Evolutionary conservation across 2,113 vertebrate species (phyloP).

Genomic region (Atlantisia rogersi): DNA sequence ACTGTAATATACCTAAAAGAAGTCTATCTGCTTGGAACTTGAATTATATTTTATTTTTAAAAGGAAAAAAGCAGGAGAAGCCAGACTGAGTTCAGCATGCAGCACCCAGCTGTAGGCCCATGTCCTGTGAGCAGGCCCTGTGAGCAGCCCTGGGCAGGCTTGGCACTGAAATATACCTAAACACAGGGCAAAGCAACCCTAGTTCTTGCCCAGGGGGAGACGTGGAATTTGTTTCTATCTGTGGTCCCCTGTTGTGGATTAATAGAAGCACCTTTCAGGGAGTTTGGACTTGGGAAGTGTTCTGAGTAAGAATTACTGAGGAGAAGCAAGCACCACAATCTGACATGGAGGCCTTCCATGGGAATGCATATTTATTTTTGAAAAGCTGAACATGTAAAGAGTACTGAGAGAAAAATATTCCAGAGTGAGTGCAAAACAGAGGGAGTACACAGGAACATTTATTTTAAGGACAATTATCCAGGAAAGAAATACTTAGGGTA

Average conservation of each 20-base stretch:
- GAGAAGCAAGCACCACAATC: not conserved
- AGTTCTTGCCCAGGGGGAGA: not conserved
- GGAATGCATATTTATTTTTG: not conserved
- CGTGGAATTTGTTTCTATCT: not conserved
- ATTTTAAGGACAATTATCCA: not conserved
- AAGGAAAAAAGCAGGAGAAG: not conserved
- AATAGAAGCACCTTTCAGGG: not conserved
- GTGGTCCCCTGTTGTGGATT: not conserved
- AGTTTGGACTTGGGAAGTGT: not conserved
- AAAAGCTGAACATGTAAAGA: not conserved
- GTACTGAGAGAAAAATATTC: not conserved
- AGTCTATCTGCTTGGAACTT: not conserved
- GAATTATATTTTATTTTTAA: not conserved
- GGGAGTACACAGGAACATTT: not conserved
- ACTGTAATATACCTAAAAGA: not conserved
- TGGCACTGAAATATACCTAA: not conserved
- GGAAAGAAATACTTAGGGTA: not conserved
- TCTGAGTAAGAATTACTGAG: not conserved
- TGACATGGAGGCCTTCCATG: not conserved
- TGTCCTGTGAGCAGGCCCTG: not conserved
- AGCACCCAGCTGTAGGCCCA: rapidly evolving
- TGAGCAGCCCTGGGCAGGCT: not conserved
- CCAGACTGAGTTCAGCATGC: rapidly evolving
- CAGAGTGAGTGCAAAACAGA: not conserved
- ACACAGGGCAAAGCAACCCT: rapidly evolving